These are phyloP conservation scores for Subacronicta megacephala DNA, from an alignment of 2,888 invertebrate species.

Conservation along the genomic window DNA sequence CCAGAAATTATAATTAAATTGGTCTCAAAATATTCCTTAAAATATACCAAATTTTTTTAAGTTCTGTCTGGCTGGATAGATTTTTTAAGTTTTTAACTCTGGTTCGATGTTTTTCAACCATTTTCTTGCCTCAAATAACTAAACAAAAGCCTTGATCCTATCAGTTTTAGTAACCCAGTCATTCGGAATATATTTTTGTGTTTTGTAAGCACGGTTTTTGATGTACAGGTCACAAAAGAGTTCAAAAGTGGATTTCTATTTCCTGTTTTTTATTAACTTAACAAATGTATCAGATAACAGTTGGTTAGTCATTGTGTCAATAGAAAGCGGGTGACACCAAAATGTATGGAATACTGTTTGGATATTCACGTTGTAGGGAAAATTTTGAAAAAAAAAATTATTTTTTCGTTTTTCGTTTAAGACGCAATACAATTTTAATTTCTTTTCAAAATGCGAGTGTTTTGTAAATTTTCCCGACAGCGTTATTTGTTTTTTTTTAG, in stretches of 20 bases:
- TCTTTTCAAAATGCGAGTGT: slow-evolving; percentile 5
- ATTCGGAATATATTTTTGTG: slow-evolving; percentile 42
- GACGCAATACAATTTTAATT: background rate
- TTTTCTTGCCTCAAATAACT: slow-evolving; percentile 30
- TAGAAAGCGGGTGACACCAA: slow-evolving; percentile 45
- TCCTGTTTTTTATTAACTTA: slow-evolving; percentile 73
- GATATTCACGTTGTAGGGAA: slow-evolving; percentile 28
- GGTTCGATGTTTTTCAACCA: slow-evolving; percentile 14
- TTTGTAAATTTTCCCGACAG: slow-evolving; percentile 40
- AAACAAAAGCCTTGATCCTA: slow-evolving; percentile 24
- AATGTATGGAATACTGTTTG: slow-evolving; percentile 35
- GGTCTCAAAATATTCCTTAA: slow-evolving; percentile 67
- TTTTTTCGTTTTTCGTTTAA: background rate
- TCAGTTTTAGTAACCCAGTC: slow-evolving; percentile 40
- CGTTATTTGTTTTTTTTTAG: slow-evolving; percentile 80
- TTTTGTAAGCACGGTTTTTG: slow-evolving; percentile 32
- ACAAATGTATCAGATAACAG: slow-evolving; percentile 51
- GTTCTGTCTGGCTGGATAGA: slow-evolving; percentile 46
- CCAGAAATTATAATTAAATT: slow-evolving; percentile 49
- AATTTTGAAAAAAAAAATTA: slow-evolving; percentile 15
- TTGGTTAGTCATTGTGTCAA: slow-evolving; percentile 41
- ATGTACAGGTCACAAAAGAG: slow-evolving; percentile 47
- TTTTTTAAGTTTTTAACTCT: slow-evolving; percentile 21
- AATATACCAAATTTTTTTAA: slow-evolving; percentile 60
- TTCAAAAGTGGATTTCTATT: slow-evolving; percentile 71